Evolutionary conservation across 2,797 vertebrate genomes (phyloP), one percentile per base, ranked within the genome.

Genomic region (Amniataba percoides): DNA sequence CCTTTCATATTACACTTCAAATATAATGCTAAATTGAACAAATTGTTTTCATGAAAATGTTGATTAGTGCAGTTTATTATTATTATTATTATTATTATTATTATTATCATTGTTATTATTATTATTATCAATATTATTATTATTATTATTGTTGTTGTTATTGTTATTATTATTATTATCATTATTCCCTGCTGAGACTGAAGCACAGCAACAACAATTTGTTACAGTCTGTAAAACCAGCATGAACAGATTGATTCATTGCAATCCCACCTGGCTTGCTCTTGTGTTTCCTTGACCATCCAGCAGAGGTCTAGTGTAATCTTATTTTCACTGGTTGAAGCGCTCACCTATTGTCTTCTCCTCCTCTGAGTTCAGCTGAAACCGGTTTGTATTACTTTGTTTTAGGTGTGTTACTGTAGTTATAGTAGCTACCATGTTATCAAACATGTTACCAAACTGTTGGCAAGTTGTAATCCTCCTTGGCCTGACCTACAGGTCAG

Each of bases 231-330:
- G 40, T 45, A 42, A 45, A 6, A 45, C 7, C 43, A 18, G 16
- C 2, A 18, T 45, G 15, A 45, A 11, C 18, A 48, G 46, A 9
- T 19, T 10, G 46, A n/a, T n/a, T 36, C 7, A 9, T 36, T 9
- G 4, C 34, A 7, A 36, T 36, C 34, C 34, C 8, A 9, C 34
- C 34, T 45, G 16, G 25, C 36, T n/a, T 43, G 13, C 7, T 16
- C 21, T 27, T 66, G 45, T n/a, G n/a, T 53, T 78, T 67, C 64
- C 63, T 16, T 46, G 39, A 27, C 43, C 42, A 2, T 49, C 80
- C 80, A 82, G 77, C 65, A 80, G 80, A 52, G 56, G 69, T 25
- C 80, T n/a, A 46, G 14, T 57, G 43, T 57, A 21, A 39, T 27
- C n/a, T 68, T 60, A 9, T 57, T 62, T 45, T 25, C 49, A 19